Conservation (phyloP, 2,113 vertebrate genomes). For the Grus americana region DNA sequence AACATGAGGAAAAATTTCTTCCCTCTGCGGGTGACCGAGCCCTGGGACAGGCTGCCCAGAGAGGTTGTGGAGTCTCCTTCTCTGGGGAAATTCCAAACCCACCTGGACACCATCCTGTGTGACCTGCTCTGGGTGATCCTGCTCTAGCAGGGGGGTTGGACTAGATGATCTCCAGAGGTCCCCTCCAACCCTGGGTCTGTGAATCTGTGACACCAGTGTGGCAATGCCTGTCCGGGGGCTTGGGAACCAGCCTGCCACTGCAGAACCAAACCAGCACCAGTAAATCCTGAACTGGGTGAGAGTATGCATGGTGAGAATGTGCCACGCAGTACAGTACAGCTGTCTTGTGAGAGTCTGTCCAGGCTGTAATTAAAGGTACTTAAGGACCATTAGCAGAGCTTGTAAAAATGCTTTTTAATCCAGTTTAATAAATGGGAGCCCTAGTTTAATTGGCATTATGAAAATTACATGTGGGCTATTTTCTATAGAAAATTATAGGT, state of each 20-base stretch:
- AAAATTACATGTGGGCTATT: not conserved
- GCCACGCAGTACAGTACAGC: not conserved
- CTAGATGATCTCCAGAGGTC: no score
- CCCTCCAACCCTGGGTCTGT: no score
- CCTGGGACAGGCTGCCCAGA: no score
- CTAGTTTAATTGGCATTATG: not conserved
- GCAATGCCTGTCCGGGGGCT: fast-evolving
- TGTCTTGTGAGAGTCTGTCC: not conserved
- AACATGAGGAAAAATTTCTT: no score
- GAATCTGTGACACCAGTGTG: no score
- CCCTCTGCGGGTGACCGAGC: no score
- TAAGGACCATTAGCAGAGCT: not conserved
- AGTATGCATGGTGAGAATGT: fast-evolving
- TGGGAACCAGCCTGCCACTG: not conserved
- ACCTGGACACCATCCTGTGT: no score
- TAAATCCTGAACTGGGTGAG: fast-evolving
- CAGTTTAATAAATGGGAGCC: not conserved
- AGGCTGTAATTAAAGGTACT: not conserved
- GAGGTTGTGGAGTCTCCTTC: no score
- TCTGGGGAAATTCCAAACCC: no score
- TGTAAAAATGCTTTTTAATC: conserved; percentile 19
- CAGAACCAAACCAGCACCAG: not conserved
- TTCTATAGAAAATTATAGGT: not conserved
- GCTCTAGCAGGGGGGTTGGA: no score
- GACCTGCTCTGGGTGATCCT: no score